These are phyloP conservation scores for Xestobium rufovillosum DNA, from an alignment of 2,888 invertebrate species.

Conservation along the genomic window DNA sequence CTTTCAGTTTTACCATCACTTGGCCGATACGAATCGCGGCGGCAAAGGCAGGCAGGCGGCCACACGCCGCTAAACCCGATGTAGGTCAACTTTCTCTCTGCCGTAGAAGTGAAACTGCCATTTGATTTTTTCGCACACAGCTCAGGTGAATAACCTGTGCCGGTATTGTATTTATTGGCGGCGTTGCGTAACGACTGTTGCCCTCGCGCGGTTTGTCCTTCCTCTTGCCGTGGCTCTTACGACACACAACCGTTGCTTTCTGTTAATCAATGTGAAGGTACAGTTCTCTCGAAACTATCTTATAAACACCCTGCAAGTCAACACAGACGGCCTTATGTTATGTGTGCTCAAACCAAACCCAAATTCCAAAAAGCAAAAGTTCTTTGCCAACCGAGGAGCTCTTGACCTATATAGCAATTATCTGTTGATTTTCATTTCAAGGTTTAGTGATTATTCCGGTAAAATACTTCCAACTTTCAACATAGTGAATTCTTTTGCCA, in stretches of 20 bases:
- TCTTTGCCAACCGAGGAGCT: too few species aligned
- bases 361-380: too few species aligned
- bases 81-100: constrained; percentile 44
- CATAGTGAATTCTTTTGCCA: too few species aligned
- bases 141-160: constrained; percentile 42
- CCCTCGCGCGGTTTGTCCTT: constrained; percentile 3
- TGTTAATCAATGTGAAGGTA: constrained; percentile 2
- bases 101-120: constrained; percentile 43
- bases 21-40: too few species aligned
- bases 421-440: too few species aligned
- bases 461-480: too few species aligned
- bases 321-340: too few species aligned
- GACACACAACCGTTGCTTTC: constrained; percentile 2
- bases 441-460: too few species aligned
- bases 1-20: constrained; percentile 3
- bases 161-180: constrained; percentile 33
- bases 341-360: too few species aligned
- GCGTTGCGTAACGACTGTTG: constrained; percentile 38
- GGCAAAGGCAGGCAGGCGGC: background rate
- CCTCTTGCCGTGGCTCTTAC: constrained; percentile 3
- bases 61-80: constrained; percentile 31
- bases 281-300: too few species aligned
- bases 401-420: too few species aligned
- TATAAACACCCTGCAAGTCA: too few species aligned
- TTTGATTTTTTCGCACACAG: constrained; percentile 41